phyloP scores from a whole-genome alignment of 1,140 invertebrate species.

The Danaus melanippus region DNA sequence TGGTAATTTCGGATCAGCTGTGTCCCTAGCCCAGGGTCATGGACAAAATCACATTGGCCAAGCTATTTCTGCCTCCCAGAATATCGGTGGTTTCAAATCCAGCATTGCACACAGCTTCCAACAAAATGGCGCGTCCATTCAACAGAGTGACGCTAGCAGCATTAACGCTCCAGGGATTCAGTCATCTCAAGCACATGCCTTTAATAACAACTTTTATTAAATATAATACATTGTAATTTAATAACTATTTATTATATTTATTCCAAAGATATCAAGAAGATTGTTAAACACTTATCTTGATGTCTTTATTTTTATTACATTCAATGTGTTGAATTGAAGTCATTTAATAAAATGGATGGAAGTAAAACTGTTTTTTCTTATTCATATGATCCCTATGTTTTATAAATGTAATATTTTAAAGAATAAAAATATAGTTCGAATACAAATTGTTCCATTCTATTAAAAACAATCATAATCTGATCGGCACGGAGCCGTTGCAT shows the following conservation, averaged over 20 bases:
- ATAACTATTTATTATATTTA: conserved; percentile 3
- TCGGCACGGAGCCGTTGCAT: too few relatives aligned
- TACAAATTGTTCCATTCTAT: background rate
- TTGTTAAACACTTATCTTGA: conserved; percentile 35
- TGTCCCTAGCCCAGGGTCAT: conserved; percentile 33
- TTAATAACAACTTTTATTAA: conserved; percentile 47
- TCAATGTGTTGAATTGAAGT: too few relatives aligned
- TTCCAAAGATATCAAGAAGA: conserved; percentile 39
- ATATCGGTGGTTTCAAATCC: conserved; percentile 34
- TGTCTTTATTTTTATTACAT: conserved; percentile 24
- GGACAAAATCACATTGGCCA: conserved; percentile 20
- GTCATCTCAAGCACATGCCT: conserved; percentile 42
- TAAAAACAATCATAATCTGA: too few relatives aligned
- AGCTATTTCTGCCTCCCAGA: conserved; percentile 31
- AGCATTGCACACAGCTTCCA: conserved; percentile 43
- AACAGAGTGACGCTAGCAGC: conserved; percentile 46
- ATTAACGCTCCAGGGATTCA: conserved; percentile 52
- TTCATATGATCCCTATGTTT: too few relatives aligned
- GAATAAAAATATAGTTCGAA: background rate
- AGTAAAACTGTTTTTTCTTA: too few relatives aligned
- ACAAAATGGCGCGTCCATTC: conserved; percentile 29
- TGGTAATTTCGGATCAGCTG: conserved; percentile 32
- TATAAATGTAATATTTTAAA: too few relatives aligned
- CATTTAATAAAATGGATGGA: too few relatives aligned
- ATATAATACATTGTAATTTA: conserved; percentile 2